Evolutionary conservation across 1,140 invertebrate genomes (phyloP), one percentile per base, ranked within the genome.

Genomic region (Leucophenga varia): DNA sequence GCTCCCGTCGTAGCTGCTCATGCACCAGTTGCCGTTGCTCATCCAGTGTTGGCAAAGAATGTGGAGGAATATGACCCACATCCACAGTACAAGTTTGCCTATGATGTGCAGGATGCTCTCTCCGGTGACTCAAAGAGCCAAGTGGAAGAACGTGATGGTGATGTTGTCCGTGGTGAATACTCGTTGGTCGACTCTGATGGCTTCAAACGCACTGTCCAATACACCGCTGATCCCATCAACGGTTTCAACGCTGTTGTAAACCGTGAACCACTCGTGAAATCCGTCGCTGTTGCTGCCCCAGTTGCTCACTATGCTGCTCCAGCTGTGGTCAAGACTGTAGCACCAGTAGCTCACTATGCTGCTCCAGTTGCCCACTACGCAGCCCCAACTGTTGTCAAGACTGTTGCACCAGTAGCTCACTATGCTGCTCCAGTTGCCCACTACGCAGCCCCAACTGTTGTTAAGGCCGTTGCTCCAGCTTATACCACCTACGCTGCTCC

Each of bases 61-160:
- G 60, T 67, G 12, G 64, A 67, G 35, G 64, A 63, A 32, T 51
- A 68, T 13, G 64, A 67, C 36, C 61, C 59, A 0, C 57, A 63
- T 57, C 82, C 82, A 0, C 81, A 83, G 48, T 79, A 79, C 74
- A 58, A 57, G 12, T 80, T 69, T 60, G 75, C 64, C 30, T 79
- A 79, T 48, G 73, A 74, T 36, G 68, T 80, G 7, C 72, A 80
- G 58, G 81, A 82, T 60, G 59, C 76, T 1, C 63, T 74, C 49
- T 83, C 78, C 25, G 80, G 83, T 17, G 81, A 82, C 59, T 73
- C 76, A 56, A 82, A 82, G 72, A 72, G 72, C 13, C 79, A 81
- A 47, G 72, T 79, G 58, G 81, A 82, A 76, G 78, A 72, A 46
- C 73, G 81, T 13, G 75, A 80, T 18, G 81, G 81, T 13, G 81